A percentile compares a stretch with the other conserved stretches of the same genome.
phyloP scores from a whole-genome alignment of 2,113 vertebrate genomes.

The Miniopterus natalensis region DNA sequence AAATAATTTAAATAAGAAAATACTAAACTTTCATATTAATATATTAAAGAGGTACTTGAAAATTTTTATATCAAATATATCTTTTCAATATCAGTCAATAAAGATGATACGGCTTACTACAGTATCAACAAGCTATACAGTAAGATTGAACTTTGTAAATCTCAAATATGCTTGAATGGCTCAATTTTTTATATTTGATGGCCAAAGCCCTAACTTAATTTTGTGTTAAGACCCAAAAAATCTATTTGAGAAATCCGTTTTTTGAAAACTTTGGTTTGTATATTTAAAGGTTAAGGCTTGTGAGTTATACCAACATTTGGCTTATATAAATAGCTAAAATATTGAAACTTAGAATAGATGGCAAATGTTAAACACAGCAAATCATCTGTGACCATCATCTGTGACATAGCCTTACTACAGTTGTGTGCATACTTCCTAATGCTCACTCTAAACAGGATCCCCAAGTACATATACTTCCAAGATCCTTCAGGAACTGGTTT shows the following conservation, averaged over 20 bases:
- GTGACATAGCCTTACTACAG: background rate
- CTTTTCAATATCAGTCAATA: constrained; percentile 21
- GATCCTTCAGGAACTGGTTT: background rate
- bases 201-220: background rate
- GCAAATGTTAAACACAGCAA: constrained; percentile 8
- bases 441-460: background rate
- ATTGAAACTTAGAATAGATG: background rate
- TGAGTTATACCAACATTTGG: background rate
- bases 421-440: background rate
- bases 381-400: background rate
- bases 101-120: background rate
- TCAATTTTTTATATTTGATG: background rate
- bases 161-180: background rate
- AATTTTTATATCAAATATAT: constrained; percentile 37
- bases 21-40: constrained; percentile 41
- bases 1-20: constrained; percentile 65
- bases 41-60: constrained; percentile 1
- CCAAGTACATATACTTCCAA: background rate
- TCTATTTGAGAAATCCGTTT: constrained; percentile 4
- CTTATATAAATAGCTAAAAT: constrained; percentile 17
- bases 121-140: constrained; percentile 26
- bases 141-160: constrained; percentile 26
- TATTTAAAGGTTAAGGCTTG: background rate
- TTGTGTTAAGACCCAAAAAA: constrained; percentile 31
- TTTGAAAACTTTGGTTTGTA: constrained; percentile 38